Percentiles rank a stretch among this genome's conserved stretches.
phyloP scores from a whole-genome alignment of 2,888 invertebrate genomes.

The Rhingia rostrata region DNA sequence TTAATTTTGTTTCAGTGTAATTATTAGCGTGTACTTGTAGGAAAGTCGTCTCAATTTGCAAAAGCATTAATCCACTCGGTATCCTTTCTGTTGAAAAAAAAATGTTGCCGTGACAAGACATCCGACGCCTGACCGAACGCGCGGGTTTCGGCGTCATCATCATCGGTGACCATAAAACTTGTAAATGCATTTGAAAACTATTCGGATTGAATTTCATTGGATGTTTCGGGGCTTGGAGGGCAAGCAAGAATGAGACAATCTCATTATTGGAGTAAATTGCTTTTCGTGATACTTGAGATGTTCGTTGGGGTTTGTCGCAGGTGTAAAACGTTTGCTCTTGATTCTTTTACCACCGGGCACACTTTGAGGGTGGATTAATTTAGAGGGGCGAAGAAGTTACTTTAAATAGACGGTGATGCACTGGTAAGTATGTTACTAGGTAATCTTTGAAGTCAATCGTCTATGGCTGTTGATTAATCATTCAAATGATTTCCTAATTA shows the following conservation, averaged over 20 bases:
- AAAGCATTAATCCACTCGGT: slow-evolving; percentile 40
- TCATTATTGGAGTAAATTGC: slow-evolving; percentile 46
- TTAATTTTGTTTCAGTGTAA: neutral
- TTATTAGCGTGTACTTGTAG: neutral
- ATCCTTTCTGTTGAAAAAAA: slow-evolving; percentile 27
- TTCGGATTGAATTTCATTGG: slow-evolving; percentile 53
- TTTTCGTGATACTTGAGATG: slow-evolving; percentile 50
- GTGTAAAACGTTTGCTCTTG: slow-evolving; percentile 40
- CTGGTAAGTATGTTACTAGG: neutral
- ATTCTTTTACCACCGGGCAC: slow-evolving; percentile 19
- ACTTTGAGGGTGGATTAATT: neutral
- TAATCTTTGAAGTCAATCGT: neutral
- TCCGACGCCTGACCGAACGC: slow-evolving; percentile 21
- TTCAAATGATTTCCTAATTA: neutral
- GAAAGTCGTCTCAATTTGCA: slow-evolving; percentile 48
- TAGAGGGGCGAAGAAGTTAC: neutral
- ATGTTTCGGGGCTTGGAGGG: neutral
- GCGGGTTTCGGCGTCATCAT: neutral
- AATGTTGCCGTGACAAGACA: slow-evolving; percentile 19
- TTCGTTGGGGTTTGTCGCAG: slow-evolving; percentile 16
- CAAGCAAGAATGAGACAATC: slow-evolving; percentile 19
- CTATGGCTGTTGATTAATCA: slow-evolving; percentile 1
- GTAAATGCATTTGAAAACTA: slow-evolving; percentile 53
- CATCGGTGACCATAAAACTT: slow-evolving; percentile 34
- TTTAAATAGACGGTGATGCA: neutral